Evolutionary conservation across 2,797 vertebrate species (phyloP).

Genomic region (Petrocephalus sullivani): DNA sequence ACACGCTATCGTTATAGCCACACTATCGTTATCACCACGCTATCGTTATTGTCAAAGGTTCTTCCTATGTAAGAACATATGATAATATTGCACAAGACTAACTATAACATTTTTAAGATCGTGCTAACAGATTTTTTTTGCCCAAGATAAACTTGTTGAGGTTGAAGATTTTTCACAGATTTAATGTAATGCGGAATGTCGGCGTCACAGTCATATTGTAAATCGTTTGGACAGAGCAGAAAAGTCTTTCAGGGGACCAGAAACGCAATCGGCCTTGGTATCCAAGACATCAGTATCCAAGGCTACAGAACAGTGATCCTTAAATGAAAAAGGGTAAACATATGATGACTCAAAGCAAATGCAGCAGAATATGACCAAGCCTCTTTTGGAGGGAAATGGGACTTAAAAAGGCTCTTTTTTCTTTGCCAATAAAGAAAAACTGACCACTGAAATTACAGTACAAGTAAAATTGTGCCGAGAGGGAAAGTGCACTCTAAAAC

Average conservation of each 20-base stretch:
- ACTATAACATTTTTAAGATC: neutral
- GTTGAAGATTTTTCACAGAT: neutral
- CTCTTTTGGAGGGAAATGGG: neutral
- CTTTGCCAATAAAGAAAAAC: conserved; percentile 3
- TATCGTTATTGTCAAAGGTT: neutral
- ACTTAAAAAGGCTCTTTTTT: neutral
- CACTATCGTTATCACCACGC: neutral
- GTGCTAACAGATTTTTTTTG: neutral
- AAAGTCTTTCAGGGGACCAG: neutral
- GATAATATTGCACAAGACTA: neutral
- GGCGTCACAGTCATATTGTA: neutral
- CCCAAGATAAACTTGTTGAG: neutral
- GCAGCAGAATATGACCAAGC: neutral
- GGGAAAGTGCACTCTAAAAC: neutral
- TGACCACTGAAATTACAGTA: neutral
- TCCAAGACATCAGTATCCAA: conserved; percentile 5
- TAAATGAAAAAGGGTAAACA: neutral
- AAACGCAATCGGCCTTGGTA: neutral
- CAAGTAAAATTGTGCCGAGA: neutral
- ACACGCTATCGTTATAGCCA: neutral
- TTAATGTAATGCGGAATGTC: neutral
- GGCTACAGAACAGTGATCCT: neutral
- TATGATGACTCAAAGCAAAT: neutral
- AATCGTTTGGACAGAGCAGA: neutral
- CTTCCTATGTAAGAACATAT: neutral